phyloP scores from a whole-genome alignment of 2,113 vertebrate genomes.

The Oncorhynchus gorbuscha region DNA sequence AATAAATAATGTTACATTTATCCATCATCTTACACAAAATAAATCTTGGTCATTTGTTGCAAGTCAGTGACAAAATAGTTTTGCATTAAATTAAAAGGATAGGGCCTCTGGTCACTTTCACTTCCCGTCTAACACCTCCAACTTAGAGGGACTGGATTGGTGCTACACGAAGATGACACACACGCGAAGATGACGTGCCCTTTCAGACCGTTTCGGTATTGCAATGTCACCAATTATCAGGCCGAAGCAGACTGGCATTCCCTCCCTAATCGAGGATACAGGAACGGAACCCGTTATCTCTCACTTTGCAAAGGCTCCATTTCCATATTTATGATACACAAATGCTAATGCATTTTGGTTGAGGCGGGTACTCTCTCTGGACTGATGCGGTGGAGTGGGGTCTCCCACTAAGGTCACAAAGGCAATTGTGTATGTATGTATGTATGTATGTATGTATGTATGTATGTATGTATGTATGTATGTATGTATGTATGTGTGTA shows the following conservation, averaged over 20 bases:
- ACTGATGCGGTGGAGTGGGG: conserved; percentile 39
- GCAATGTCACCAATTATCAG: conserved; percentile 86
- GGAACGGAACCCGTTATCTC: conserved; percentile 82
- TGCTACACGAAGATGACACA: neutral
- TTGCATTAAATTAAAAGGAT: neutral
- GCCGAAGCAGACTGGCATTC: conserved; percentile 76
- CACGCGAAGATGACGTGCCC: conserved; percentile 75
- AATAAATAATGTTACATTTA: neutral
- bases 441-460: no score
- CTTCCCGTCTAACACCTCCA: conserved; percentile 68
- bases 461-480: no score
- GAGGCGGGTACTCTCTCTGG: conserved; percentile 44
- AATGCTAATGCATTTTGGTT: conserved; percentile 82
- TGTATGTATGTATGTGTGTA: neutral
- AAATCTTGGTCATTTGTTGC: neutral
- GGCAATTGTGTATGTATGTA: neutral
- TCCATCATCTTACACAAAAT: neutral
- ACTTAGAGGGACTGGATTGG: conserved; percentile 67
- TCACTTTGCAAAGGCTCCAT: conserved; percentile 75
- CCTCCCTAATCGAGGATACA: conserved; percentile 85
- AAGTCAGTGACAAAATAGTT: neutral
- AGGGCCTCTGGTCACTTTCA: conserved; percentile 32
- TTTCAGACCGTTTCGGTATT: conserved; percentile 84
- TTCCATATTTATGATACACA: conserved; percentile 89
- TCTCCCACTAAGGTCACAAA: conserved; percentile 30